Evolutionary conservation across 2,888 invertebrate species (phyloP), one percentile per base, ranked within the genome.

Genomic region (Reticulitermes lucifugus): DNA sequence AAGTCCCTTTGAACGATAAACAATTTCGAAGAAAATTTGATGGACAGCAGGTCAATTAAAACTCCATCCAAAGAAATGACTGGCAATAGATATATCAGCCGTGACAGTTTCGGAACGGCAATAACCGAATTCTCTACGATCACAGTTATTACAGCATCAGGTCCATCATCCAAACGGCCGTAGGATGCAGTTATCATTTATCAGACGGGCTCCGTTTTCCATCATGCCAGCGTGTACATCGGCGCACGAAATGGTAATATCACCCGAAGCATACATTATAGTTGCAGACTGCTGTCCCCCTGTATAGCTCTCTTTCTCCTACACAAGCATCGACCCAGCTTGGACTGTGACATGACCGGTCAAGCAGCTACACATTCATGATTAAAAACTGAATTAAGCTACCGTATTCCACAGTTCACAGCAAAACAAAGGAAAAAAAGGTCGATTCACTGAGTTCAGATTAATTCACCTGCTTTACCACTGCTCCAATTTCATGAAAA

Each of bases 361-460:
- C 22, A 77, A 21, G 7, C 75, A 29, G 18, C 22, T 77, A 35
- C 75, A 43, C 75, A 77, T 51, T 55, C 79, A 55, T 10, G 55
- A 79, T 55, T 79, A 51, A 79, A 35, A 55, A 79, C n/a, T 79
- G 79, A 79, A 79, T 35, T 71, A 35, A 71, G 2, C 71, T 29
- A 71, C 25, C 71, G 14, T 71, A 60, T 60, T 6, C 60, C 10
- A 21, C 14, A 6, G 60, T 60, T 6, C 60, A 21, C n/a, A 60
- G 22, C 60, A 18, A 60, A 60, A 60, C 12, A 9, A 6, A 12
- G 46, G 6, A 21, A 14, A 14, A 21, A 21, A 7, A n/a, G 3
- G 18, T 60, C 14, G 21, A 60, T 60, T 12, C 21, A 60, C 1
- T 12, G 60, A 60, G 21, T 18, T 60, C 3, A 60, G 10, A n/a